Evolutionary conservation across 2,888 invertebrate genomes (phyloP).

Genomic region (Rhamnusium bicolor): DNA sequence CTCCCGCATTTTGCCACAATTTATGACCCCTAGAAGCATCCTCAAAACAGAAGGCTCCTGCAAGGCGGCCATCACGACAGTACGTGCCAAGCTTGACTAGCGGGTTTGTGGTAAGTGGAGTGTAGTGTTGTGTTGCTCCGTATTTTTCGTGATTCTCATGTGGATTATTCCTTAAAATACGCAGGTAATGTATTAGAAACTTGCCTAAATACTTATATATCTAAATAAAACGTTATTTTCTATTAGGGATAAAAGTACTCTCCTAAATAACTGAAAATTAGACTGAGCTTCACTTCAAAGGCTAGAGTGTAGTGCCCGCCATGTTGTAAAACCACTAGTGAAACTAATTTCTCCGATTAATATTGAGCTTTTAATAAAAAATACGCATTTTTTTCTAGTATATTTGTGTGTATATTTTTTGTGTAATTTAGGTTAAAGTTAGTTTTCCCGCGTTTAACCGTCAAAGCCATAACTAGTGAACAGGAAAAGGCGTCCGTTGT

Average conservation of each 20-base stretch:
- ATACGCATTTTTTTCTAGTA: constrained; percentile 58
- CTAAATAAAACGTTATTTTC: constrained; percentile 36
- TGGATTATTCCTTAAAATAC: constrained; percentile 70
- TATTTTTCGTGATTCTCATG: constrained; percentile 71
- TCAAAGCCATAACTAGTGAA: constrained; percentile 65
- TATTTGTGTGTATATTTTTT: constrained; percentile 71
- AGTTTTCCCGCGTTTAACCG: constrained; percentile 73
- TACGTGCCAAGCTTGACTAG: constrained; percentile 70
- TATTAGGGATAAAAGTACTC: constrained; percentile 29
- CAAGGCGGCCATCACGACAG: constrained; percentile 70
- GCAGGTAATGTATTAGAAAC: constrained; percentile 68
- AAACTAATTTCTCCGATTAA: constrained; percentile 59
- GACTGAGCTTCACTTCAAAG: constrained; percentile 68
- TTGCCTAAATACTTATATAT: constrained; percentile 40
- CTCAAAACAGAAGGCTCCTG: constrained; percentile 47
- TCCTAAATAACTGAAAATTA: constrained; percentile 61
- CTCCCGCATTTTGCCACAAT: constrained; percentile 41
- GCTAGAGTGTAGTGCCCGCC: constrained; percentile 75
- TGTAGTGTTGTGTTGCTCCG: constrained; percentile 71
- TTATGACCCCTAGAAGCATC: constrained; percentile 44
- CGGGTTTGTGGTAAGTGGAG: constrained; percentile 70
- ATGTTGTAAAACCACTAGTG: constrained; percentile 78
- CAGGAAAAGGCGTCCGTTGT: constrained; percentile 67
- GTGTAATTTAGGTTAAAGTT: constrained; percentile 69
- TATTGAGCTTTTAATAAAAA: constrained; percentile 54